Percentiles rank a stretch among this genome's conserved stretches.
These are phyloP conservation scores for Loriculus beryllinus DNA, from an alignment of 2,797 vertebrate species.

Conservation along the genomic window DNA sequence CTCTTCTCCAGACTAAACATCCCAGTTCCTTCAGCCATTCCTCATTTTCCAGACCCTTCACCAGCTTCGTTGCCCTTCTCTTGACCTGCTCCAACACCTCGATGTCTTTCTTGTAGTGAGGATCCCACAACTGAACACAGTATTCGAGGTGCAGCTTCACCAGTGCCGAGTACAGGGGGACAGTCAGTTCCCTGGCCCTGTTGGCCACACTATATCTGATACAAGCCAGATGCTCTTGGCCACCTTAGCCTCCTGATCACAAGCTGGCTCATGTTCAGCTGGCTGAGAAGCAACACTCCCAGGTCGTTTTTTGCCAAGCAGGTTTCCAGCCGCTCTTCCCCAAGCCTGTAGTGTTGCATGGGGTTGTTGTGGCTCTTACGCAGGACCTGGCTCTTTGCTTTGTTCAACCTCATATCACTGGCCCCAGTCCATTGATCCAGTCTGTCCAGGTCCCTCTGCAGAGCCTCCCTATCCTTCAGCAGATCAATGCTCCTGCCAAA, in stretches of 20 bases:
- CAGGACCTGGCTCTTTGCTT: background rate
- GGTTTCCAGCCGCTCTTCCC: background rate
- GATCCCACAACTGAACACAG: background rate
- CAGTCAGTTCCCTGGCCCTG: background rate
- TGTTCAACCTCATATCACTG: background rate
- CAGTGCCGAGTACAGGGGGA: background rate
- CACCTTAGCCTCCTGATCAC: background rate
- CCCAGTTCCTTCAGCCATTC: background rate
- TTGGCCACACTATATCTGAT: background rate
- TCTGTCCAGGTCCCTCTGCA: background rate
- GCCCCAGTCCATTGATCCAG: background rate
- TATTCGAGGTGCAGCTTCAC: background rate
- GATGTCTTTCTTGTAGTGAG: background rate
- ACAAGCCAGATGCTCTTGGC: background rate
- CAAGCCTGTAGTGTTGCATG: background rate
- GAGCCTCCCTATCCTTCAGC: too few species aligned
- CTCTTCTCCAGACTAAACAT: background rate
- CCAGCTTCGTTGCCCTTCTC: background rate
- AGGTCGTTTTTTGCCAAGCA: background rate
- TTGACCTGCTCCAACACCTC: background rate
- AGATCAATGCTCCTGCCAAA: background rate
- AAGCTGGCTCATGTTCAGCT: background rate
- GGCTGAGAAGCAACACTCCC: background rate
- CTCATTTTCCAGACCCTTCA: background rate
- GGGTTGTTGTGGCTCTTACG: background rate